Evolutionary conservation across 2,113 vertebrate genomes (phyloP), one percentile per base, ranked within the genome.

Genomic region (Pterocles orientalis): DNA sequence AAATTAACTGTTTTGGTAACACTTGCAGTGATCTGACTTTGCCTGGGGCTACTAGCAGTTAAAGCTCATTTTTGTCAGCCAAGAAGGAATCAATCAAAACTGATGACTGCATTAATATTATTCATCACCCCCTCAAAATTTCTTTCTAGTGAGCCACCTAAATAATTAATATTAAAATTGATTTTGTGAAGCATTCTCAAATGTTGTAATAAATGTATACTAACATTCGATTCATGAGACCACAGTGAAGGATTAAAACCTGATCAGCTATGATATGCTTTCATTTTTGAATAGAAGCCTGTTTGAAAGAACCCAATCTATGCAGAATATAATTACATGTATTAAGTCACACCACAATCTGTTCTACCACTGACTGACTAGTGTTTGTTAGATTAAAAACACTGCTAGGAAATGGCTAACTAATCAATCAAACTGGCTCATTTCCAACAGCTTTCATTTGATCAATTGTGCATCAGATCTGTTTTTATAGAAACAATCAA

Each of bases 121-220:
- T 73, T 82, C 66, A 90, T 78, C 62, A 84, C 33, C 9, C 64
- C 81, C 50, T 24, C 77, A 68, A 77, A 51, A 48, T 21, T 36
- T 92, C 21, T 65, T 88, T 84, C 61, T 43, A 69, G 58, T 23
- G 18, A 94, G 83, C n/a, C 47, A 58, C 41, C 36, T 78, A 76
- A 93, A 94, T 65, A 77, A 93, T 89, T 93, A 83, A 84, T 82
- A 93, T 66, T 91, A 88, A 65, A 95, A 92, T 86, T 84, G 91
- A 86, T 95, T 95, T 84, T 61, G 31, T 71, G 58, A 90, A 71
- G 21, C 10, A 13, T 72, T 92, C 50, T 94, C 34, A 33, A 58
- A 62, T 94, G 82, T 66, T 89, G 56, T 31, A 94, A 84, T 76
- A 93, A 95, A 92, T 91, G 45, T 82, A 70, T 82, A 73, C 21